These are phyloP conservation scores for Orthosia cruda DNA, from an alignment of 2,888 invertebrate genomes.

Conservation along the genomic window DNA sequence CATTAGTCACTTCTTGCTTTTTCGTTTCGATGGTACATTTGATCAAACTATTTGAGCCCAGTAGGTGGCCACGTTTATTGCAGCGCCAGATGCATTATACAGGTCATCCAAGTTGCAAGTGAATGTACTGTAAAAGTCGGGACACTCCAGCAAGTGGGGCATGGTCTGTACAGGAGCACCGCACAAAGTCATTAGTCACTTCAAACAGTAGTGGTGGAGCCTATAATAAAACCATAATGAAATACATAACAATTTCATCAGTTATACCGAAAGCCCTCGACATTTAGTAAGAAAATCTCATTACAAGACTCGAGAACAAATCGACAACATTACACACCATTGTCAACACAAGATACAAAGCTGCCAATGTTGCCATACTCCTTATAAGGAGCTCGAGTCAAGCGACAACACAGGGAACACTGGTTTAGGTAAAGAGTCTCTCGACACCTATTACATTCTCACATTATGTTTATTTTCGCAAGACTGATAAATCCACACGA, in stretches of 20 bases:
- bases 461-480: constrained; percentile 53
- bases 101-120: no score
- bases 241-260: neutral
- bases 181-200: no score
- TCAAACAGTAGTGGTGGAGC: no score
- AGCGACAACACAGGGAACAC: constrained; percentile 29
- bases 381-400: constrained; percentile 45
- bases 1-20: no score
- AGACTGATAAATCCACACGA: constrained; percentile 55
- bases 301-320: constrained; percentile 48
- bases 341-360: constrained; percentile 35
- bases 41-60: no score
- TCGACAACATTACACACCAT: constrained; percentile 48
- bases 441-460: constrained; percentile 37
- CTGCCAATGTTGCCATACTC: constrained; percentile 41
- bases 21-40: no score
- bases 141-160: no score
- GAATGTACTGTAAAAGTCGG: no score
- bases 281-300: constrained; percentile 19
- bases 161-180: no score
- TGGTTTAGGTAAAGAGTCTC: constrained; percentile 48
- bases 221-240: neutral
- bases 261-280: neutral
- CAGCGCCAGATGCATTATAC: no score
- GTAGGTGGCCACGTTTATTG: no score